Conservation (phyloP, 1,140 invertebrate genomes). For the Drosophila ercepeae region DNA sequence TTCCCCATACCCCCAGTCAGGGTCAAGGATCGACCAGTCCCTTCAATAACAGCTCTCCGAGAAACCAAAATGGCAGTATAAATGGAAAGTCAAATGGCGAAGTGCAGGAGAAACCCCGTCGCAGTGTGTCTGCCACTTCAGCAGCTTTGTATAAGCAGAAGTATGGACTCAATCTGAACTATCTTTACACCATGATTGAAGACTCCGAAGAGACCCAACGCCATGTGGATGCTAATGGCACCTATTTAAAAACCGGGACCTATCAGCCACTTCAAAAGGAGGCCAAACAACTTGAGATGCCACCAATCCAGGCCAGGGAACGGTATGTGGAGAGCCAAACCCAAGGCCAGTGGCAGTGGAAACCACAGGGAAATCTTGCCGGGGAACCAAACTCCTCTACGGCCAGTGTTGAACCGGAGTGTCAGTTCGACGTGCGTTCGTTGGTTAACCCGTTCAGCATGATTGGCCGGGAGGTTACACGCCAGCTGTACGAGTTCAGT, state of each 20-base stretch:
- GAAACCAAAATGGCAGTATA: neutral
- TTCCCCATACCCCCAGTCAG: neutral
- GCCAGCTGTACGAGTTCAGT: constrained; percentile 52
- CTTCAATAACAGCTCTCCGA: neutral
- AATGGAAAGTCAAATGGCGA: neutral
- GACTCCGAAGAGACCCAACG: constrained; percentile 79
- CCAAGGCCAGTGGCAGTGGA: neutral
- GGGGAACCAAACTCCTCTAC: too few relatives aligned
- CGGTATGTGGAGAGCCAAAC: neutral
- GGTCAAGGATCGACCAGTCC: neutral
- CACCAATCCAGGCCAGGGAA: neutral
- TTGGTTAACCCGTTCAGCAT: constrained; percentile 23
- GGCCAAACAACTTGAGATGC: constrained; percentile 8
- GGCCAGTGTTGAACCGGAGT: neutral
- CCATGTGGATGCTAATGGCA: constrained; percentile 71
- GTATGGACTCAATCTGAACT: constrained; percentile 47
- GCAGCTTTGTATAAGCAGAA: constrained; percentile 6
- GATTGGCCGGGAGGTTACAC: constrained; percentile 42
- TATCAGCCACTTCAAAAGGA: constrained; percentile 76
- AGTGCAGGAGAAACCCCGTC: neutral
- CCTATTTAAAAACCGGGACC: constrained; percentile 78
- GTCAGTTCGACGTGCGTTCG: constrained; percentile 8
- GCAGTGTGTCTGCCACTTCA: neutral
- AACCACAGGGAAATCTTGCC: neutral
- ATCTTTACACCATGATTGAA: constrained; percentile 78